A percentile compares a stretch with the other conserved stretches of the same genome.
phyloP scores from a whole-genome alignment of 2,113 vertebrate genomes.

The Campylomormyrus numenius region DNA sequence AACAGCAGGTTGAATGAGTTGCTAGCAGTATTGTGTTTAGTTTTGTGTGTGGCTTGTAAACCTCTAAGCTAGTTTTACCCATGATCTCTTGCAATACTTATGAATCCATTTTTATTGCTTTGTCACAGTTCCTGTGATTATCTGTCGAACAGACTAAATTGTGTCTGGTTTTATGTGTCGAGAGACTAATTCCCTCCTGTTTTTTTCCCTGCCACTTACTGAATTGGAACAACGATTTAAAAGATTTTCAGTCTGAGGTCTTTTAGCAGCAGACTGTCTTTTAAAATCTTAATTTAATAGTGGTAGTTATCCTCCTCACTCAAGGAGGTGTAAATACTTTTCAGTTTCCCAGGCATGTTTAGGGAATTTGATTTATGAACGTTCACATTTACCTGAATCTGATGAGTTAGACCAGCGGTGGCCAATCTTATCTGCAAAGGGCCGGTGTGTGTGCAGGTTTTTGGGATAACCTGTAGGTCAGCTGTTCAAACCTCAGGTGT shows the following conservation, averaged over 20 bases:
- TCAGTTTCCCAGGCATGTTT: neutral
- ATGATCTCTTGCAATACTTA: neutral
- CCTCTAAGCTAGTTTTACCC: neutral
- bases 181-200: neutral
- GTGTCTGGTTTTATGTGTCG: neutral
- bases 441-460: too few species aligned
- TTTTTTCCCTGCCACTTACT: neutral
- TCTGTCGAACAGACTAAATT: neutral
- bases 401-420: neutral
- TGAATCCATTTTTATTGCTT: neutral
- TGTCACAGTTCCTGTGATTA: neutral
- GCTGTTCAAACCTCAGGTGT: too few species aligned
- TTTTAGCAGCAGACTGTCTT: neutral
- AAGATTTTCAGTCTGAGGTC: neutral
- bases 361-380: neutral
- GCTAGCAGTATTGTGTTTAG: neutral
- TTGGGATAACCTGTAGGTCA: too few species aligned
- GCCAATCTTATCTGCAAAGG: too few species aligned
- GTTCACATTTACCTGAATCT: neutral
- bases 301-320: neutral
- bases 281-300: neutral
- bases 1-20: neutral
- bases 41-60: neutral
- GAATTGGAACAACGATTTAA: neutral
- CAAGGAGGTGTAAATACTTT: neutral